A percentile compares a stretch with the other conserved stretches of the same genome.
Evolutionary conservation across 2,797 vertebrate genomes (phyloP).

Genomic region (Nasua narica): DNA sequence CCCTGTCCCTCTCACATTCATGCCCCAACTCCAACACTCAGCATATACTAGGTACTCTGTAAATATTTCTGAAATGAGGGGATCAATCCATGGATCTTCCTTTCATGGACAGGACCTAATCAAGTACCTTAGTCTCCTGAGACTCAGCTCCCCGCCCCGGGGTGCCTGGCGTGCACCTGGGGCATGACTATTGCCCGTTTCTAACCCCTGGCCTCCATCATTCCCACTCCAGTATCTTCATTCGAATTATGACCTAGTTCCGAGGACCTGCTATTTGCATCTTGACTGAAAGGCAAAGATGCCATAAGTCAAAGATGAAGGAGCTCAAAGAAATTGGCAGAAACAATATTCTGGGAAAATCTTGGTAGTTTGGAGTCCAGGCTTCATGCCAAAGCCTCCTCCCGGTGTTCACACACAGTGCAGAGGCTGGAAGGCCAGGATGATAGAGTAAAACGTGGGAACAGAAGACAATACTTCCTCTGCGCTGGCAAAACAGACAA

Average conservation of each 20-base stretch:
- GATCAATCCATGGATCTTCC: neutral
- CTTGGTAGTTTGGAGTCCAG: neutral
- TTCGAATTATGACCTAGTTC: neutral
- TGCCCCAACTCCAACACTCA: neutral
- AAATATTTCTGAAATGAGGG: neutral
- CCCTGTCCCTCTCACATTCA: neutral
- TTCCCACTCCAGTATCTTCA: neutral
- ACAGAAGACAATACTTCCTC: neutral
- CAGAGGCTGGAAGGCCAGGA: neutral
- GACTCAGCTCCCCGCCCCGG: neutral
- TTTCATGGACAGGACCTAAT: neutral
- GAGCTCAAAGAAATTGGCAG: neutral
- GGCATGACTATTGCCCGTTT: neutral
- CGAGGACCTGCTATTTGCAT: neutral
- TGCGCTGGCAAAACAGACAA: neutral
- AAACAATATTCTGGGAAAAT: neutral
- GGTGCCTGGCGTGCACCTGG: accelerated
- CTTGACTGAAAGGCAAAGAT: neutral
- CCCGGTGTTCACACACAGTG: neutral
- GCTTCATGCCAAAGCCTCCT: constrained; percentile 20
- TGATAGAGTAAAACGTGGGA: neutral
- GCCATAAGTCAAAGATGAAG: neutral
- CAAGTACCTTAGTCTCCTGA: neutral
- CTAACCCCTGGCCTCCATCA: neutral
- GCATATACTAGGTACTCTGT: neutral